Base-by-base conservation (phyloP, 2,797 vertebrate species). In the Cyclopterus lumpus region DNA sequence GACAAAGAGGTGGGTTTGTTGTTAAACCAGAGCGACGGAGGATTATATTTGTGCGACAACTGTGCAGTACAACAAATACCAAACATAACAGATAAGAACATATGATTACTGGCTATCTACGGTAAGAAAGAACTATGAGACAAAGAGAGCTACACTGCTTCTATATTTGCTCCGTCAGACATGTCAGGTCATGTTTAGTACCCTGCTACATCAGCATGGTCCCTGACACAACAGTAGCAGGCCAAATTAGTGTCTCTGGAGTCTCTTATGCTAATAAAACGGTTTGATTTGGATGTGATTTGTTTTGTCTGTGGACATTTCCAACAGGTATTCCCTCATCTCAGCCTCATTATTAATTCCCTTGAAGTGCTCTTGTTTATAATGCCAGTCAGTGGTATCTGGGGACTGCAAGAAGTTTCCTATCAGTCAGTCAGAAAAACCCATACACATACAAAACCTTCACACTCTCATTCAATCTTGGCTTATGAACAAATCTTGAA, bases 21-120 rank as follows among this genome's bases (percentile, higher is more conserved):
- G 73, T 81, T 84, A 76, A 86, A 84, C 66, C 48, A 48, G 54
- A 59, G 49, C 69, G 69, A 79, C 8, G 5, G 54, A 70, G 51
- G 77, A 82, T 82, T 86, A 74, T 80, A 79, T 85, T 77, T 84
- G 67, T 86, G 71, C n/a, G 67, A 83, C 20, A 42, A 73, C 68
- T 84, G 51, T 32, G 8, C 67, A 85, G 84, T 83, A 86, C 85
- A 26, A 81, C 69, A 81, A 84, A 88, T 75, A 76, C 70, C 73
- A 85, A 88, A 80, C 79, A 80, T n/a, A 73, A 53, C 32, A 77
- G 87, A 90, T 90, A 85, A 90, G 79, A 83, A 65, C 4, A 18
- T 15, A 76, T 71, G 81, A 76, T 82, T 79, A 89, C 85, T 86
- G 84, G 81, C 82, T 88, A 87, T 90, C 87, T 68, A 53, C 9